These are phyloP conservation scores for Heteropelma amictum DNA, from an alignment of 2,888 invertebrate genomes.

Conservation along the genomic window DNA sequence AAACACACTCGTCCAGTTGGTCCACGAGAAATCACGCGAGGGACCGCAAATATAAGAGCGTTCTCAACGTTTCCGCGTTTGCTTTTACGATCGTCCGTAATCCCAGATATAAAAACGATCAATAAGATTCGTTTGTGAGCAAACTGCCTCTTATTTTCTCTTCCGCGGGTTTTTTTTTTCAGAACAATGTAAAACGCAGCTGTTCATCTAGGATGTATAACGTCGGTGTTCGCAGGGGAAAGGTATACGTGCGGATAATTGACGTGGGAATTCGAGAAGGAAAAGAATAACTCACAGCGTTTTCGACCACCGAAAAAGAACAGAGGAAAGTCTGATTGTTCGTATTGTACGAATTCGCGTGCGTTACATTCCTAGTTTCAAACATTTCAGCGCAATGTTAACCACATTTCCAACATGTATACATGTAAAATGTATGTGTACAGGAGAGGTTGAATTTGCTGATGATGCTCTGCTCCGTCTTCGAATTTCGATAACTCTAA, in stretches of 20 bases:
- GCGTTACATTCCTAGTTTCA: conserved; percentile 22
- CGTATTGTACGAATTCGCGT: conserved; percentile 26
- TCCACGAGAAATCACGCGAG: too few relatives aligned
- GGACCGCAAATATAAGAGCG: too few relatives aligned
- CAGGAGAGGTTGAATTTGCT: conserved; percentile 3
- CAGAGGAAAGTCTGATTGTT: conserved; percentile 30
- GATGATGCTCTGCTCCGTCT: conserved; percentile 43
- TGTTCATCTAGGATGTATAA: too few relatives aligned
- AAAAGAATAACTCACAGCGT: not conserved
- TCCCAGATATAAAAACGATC: too few relatives aligned
- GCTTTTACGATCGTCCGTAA: too few relatives aligned
- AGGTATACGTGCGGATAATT: not conserved
- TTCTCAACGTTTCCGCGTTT: too few relatives aligned
- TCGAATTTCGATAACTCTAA: conserved; percentile 51
- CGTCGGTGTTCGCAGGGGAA: not conserved
- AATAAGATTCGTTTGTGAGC: too few relatives aligned
- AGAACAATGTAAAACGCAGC: too few relatives aligned
- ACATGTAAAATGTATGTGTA: not conserved
- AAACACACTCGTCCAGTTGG: too few relatives aligned
- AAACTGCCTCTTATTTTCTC: too few relatives aligned
- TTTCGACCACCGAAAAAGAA: not conserved
- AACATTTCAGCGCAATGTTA: not conserved
- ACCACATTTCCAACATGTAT: not conserved
- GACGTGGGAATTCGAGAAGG: not conserved
- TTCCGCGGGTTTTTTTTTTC: too few relatives aligned